A percentile compares a stretch with the other conserved stretches of the same genome.
These are phyloP conservation scores for Lasioglossum pauxillum DNA, from an alignment of 2,888 invertebrate species.

Conservation along the genomic window DNA sequence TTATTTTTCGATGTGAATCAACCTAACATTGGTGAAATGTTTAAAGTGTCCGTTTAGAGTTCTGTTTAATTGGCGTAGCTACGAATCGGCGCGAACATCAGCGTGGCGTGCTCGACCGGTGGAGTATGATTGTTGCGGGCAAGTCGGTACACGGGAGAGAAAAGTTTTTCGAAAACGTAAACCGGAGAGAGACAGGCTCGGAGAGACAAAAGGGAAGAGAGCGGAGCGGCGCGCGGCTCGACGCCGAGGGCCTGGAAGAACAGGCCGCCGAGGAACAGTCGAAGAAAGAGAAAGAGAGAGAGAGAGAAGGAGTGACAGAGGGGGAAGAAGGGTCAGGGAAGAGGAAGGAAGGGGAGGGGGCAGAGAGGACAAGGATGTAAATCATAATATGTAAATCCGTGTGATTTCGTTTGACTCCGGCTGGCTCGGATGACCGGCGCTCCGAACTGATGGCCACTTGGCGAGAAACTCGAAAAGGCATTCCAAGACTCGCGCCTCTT, in stretches of 20 bases:
- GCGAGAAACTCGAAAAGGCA: constrained; percentile 77
- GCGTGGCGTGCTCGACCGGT: not conserved
- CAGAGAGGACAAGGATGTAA: constrained; percentile 82
- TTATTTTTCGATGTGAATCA: too few species aligned
- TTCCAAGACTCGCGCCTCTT: constrained; percentile 71
- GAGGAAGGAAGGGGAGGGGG: constrained; percentile 49
- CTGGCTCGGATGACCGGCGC: constrained; percentile 73
- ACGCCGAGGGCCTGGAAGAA: constrained; percentile 1
- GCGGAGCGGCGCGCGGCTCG: not conserved
- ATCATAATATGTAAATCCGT: constrained; percentile 83
- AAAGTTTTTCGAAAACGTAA: not conserved
- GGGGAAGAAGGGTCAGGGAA: not conserved
- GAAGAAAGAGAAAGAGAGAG: constrained; percentile 11
- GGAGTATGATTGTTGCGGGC: not conserved
- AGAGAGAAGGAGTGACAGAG: constrained; percentile 17
- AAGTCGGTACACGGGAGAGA: not conserved
- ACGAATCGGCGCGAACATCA: not conserved
- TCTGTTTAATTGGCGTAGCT: not conserved
- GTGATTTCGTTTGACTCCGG: constrained; percentile 82
- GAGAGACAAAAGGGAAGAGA: not conserved
- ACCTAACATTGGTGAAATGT: too few species aligned
- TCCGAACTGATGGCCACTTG: constrained; percentile 77
- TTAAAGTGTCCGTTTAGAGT: not conserved
- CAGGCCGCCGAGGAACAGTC: not conserved
- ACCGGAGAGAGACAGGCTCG: not conserved